Conservation (phyloP, 2,797 vertebrate species). For the Lycodopsis pacificus region DNA sequence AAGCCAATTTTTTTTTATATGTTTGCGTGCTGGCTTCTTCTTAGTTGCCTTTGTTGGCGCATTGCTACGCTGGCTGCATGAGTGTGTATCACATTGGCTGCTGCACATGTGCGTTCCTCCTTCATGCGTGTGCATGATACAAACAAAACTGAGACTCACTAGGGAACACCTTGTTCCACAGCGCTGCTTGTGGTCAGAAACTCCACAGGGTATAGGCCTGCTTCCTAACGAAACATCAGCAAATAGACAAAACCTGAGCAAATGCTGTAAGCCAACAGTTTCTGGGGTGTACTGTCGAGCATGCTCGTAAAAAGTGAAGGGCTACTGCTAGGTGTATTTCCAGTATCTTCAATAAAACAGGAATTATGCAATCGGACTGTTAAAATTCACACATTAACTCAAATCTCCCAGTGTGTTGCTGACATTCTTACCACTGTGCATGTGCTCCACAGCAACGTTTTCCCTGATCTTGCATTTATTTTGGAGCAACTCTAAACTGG, state of each 20-base stretch:
- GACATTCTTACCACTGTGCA: background rate
- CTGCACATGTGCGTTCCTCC: background rate
- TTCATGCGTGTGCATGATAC: background rate
- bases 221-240: background rate
- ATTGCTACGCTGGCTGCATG: no score
- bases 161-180: background rate
- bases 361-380: background rate
- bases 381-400: background rate
- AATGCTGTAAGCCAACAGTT: background rate
- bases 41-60: no score
- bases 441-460: background rate
- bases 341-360: background rate
- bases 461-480: background rate
- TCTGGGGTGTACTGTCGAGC: background rate
- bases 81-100: background rate
- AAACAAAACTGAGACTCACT: background rate
- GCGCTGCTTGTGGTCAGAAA: background rate
- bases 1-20: no score
- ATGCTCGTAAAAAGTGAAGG: background rate
- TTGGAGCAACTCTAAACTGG: constrained; percentile 3
- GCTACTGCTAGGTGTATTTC: background rate
- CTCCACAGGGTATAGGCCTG: no score
- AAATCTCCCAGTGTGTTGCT: background rate
- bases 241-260: background rate
- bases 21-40: no score